phyloP scores from a whole-genome alignment of 1,140 invertebrate species.

The Ganaspis sp. region DNA sequence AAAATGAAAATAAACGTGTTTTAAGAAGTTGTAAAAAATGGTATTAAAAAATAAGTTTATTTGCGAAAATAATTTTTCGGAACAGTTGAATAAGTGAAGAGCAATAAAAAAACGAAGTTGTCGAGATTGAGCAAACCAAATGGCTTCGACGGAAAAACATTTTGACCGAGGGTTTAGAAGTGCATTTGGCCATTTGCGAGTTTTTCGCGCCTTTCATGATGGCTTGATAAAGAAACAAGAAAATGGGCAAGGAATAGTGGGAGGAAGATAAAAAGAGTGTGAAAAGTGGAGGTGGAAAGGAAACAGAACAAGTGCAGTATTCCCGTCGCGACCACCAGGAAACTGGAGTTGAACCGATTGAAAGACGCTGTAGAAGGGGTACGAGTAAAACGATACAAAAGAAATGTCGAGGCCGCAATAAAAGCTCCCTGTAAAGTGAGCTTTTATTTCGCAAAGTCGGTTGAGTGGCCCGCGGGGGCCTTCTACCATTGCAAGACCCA shows the following conservation, averaged over 20 bases:
- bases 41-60: too few species aligned
- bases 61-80: too few species aligned
- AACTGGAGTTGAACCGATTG: slow-evolving; percentile 67
- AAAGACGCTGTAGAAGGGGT: slow-evolving; percentile 58
- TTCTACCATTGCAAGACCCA: slow-evolving; percentile 47
- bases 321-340: slow-evolving; percentile 51
- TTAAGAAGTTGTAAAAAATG: too few species aligned
- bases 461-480: slow-evolving; percentile 63
- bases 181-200: not conserved
- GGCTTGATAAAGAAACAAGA: not conserved
- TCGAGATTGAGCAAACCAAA: not conserved
- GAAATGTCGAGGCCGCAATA: slow-evolving; percentile 68
- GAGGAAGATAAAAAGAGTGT: not conserved
- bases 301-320: slow-evolving; percentile 44
- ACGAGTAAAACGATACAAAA: slow-evolving; percentile 66
- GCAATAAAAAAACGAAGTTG: too few species aligned
- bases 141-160: not conserved
- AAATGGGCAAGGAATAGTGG: not conserved
- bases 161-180: not conserved
- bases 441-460: slow-evolving; percentile 73
- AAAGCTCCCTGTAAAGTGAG: slow-evolving; percentile 71
- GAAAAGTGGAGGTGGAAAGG: slow-evolving; percentile 6
- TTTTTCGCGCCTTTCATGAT: not conserved
- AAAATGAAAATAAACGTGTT: too few species aligned
- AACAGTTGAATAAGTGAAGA: too few species aligned